These are phyloP conservation scores for Bucco capensis DNA, from an alignment of 2,113 vertebrate genomes.

Conservation along the genomic window DNA sequence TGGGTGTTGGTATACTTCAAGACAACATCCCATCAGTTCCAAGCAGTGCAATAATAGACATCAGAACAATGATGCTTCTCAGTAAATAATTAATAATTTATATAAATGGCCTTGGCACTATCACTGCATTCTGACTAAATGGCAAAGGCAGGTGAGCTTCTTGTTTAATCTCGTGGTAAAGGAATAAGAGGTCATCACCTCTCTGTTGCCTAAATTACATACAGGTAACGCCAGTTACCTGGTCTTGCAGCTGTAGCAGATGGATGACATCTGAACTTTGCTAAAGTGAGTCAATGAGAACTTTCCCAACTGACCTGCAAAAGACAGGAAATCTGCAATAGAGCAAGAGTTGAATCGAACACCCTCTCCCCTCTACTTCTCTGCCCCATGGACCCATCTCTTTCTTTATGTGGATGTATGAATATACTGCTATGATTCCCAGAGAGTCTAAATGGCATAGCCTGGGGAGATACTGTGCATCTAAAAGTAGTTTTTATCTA, in stretches of 20 bases:
- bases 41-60: neutral
- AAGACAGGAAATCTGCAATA: neutral
- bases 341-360: neutral
- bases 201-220: neutral
- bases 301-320: neutral
- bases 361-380: neutral
- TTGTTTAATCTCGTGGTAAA: neutral
- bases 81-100: neutral
- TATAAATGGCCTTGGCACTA: neutral
- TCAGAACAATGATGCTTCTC: neutral
- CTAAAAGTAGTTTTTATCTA: neutral
- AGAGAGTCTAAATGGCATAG: neutral
- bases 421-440: neutral
- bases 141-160: neutral
- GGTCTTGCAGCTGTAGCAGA: neutral
- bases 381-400: neutral
- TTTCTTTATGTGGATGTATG: neutral
- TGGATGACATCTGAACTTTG: neutral
- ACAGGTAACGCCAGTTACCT: neutral
- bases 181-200: neutral
- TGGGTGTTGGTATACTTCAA: neutral
- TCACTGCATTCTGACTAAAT: no score
- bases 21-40: neutral
- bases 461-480: neutral
- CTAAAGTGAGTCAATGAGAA: neutral